Base-by-base conservation (phyloP, 2,888 invertebrate genomes). In the Notocelia uddmanniana region DNA sequence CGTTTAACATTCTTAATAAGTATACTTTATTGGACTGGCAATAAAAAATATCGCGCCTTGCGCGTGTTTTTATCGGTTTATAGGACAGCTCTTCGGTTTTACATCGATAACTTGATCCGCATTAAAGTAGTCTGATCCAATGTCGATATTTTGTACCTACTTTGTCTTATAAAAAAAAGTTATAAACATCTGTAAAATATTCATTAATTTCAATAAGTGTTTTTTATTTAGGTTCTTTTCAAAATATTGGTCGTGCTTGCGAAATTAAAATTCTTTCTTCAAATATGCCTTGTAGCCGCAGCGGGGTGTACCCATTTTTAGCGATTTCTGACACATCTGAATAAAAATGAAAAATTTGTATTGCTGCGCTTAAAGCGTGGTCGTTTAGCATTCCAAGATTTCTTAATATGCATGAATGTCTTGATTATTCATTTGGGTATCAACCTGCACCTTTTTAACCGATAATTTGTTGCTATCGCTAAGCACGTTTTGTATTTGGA, bases 251-350 rank as follows among this genome's bases (percentile, higher is more conserved):
- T 31, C 6, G 15, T 75, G 69, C 23, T 58, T 71, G 48, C 54
- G 57, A 71, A 68, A 73, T 76, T 70, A 73, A 70, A 62, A 58
- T 68, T 57, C 50, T 68, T 67, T 37, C 75, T 77, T 80, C 84
- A 85, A 84, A 85, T 80, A 84, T 81, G 78, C 75, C 78, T 80
- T 79, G 75, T 78, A 76, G 68, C 76, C 86, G 73, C 87, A 85
- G 86, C 86, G 72, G 83, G 87, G 77, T 74, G 78, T 79, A 80
- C 75, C 78, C 77, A 82, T 83, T 83, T 84, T 85, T 84, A 75
- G 79, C 79, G 78, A 78, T 80, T 82, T 83, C 78, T 78, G 76
- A 74, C 60, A 77, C 74, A 83, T 85, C 84, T 82, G 80, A 85
- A 86, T 86, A 84, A 83, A 83, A 81, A 78, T 80, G 76, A 69